Evolutionary conservation across 2,888 invertebrate genomes (phyloP), one percentile per base, ranked within the genome.

Genomic region (Caenorhabditis sp.): DNA sequence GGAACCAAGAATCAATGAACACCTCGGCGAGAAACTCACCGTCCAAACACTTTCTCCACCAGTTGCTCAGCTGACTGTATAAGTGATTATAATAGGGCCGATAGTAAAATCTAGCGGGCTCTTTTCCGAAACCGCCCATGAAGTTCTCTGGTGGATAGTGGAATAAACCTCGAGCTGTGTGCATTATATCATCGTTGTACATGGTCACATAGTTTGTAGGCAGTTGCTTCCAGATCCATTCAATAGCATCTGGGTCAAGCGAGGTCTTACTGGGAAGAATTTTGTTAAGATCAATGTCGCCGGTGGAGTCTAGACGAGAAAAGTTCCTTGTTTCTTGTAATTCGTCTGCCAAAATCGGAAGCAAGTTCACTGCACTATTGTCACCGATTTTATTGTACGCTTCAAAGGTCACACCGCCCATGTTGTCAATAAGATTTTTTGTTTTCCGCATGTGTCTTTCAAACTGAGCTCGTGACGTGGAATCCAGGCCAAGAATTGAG

Each of bases 141-240:
- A 81, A 82, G 32, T 79, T 68, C 1, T 71, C 35, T 1, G 73
- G 46, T 4, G 82, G 78, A 63, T 83, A 83, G 43, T 82, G 83
- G 35, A 82, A 81, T 5, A 83, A 48, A 20, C 83, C 83, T 6
- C 83, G 55, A 13, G 59, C 30, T 0, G 71, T 72, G 58, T 83
- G 76, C 82, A 81, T 81, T 0, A 81, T 63, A 35, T 83, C 83
- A 50, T 83, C 83, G 26, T 81, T 82, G 66, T 75, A 79, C 63
- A 82, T 61, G 13, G 81, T 81, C 13, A 65, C 65, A 27, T 79
- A 80, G 6, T 79, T 79, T 15, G 66, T 46, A 15, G 55, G 55
- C 27, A 81, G 43, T 9, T 63, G 22, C 20, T 78, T 81, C 81
- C 81, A 82, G 7, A 82, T 50, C 63, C 74, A 82, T 27, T 32